A percentile compares a stretch with the other conserved stretches of the same genome.
phyloP scores from a whole-genome alignment of 2,888 invertebrate genomes.

The Lingula anatina region DNA sequence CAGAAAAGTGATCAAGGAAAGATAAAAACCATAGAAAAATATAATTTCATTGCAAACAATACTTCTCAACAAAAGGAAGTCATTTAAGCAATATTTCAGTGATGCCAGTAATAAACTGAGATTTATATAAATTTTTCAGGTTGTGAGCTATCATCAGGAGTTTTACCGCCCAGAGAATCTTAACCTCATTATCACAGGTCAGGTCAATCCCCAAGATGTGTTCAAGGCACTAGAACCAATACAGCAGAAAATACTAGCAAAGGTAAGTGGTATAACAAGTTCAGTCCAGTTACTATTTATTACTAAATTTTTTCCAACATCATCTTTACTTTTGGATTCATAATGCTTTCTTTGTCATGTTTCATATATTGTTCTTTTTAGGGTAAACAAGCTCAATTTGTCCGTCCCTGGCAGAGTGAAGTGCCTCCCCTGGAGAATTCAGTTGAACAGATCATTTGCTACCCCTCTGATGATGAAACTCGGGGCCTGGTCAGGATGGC shows the following conservation, averaged over 20 bases:
- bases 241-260: conserved; percentile 66
- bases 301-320: too few relatives aligned
- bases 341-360: too few relatives aligned
- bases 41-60: too few relatives aligned
- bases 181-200: conserved; percentile 76
- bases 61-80: too few relatives aligned
- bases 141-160: conserved; percentile 72
- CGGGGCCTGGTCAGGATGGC: conserved; percentile 73
- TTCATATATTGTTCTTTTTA: too few relatives aligned
- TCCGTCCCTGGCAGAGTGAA: conserved; percentile 71
- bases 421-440: conserved; percentile 61
- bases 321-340: too few relatives aligned
- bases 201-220: conserved; percentile 65
- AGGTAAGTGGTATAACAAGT: conserved; percentile 41
- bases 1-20: too few relatives aligned
- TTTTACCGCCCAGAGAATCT: conserved; percentile 88
- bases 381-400: conserved; percentile 55
- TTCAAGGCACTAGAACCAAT: conserved; percentile 68
- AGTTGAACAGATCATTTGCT: conserved; percentile 60
- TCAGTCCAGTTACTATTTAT: too few relatives aligned
- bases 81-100: too few relatives aligned
- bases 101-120: too few relatives aligned
- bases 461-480: conserved; percentile 70
- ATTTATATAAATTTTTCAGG: too few relatives aligned
- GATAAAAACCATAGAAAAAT: too few relatives aligned